Evolutionary conservation across 2,888 invertebrate genomes (phyloP).

Genomic region (Cartodere bifasciata): DNA sequence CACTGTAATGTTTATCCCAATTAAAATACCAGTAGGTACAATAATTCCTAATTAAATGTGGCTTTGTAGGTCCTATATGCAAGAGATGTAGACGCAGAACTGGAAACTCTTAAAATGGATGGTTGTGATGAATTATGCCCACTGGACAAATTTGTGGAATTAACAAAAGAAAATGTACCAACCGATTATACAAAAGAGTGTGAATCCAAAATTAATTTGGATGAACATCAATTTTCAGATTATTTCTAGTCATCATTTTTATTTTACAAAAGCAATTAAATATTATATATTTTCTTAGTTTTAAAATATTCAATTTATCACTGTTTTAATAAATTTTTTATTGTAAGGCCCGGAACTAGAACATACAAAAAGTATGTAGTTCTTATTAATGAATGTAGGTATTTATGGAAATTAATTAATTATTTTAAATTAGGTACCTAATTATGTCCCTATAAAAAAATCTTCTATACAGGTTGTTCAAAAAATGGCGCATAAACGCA

Average conservation of each 20-base stretch:
- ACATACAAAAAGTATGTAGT: too few relatives aligned
- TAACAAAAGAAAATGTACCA: conserved; percentile 24
- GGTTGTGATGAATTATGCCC: conserved; percentile 28
- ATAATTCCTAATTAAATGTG: too few relatives aligned
- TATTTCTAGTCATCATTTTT: background rate
- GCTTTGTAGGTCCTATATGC: conserved; percentile 25
- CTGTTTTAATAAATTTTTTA: too few relatives aligned
- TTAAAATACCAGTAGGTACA: background rate
- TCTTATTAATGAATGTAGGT: too few relatives aligned
- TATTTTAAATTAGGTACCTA: too few relatives aligned
- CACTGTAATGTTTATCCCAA: conserved; percentile 7
- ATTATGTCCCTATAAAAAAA: too few relatives aligned
- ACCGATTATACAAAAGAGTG: conserved; percentile 30
- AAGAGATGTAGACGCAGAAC: conserved; percentile 21
- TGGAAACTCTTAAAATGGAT: conserved; percentile 21
- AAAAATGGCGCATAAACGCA: too few relatives aligned
- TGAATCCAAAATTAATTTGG: conserved; percentile 22
- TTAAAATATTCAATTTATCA: conserved; percentile 1
- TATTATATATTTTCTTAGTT: conserved; percentile 1
- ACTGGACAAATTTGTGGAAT: conserved; percentile 23
- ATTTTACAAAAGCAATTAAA: background rate
- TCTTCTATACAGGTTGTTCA: too few relatives aligned
- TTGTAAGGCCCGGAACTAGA: too few relatives aligned
- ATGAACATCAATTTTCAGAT: conserved; percentile 6
- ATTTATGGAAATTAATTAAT: too few relatives aligned